Conservation (phyloP, 2,797 vertebrate species). For the Micromesistius poutassou region DNA sequence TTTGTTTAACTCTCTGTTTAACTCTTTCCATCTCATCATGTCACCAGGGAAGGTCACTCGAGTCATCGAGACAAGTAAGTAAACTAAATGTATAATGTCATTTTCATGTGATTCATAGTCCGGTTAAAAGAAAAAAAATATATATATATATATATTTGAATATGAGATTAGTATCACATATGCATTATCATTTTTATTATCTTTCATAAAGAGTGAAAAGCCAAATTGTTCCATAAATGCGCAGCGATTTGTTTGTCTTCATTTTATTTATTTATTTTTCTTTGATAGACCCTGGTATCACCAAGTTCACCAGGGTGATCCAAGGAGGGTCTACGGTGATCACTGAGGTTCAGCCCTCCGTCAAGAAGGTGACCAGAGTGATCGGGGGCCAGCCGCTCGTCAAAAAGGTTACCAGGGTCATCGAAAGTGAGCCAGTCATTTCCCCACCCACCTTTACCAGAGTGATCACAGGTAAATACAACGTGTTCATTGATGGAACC, state of each 20-base stretch:
- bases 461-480: slow-evolving; percentile 55
- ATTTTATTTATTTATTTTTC: background rate
- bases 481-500: background rate
- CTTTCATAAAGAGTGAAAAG: background rate
- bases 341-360: slow-evolving; percentile 68
- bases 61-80: slow-evolving; percentile 61
- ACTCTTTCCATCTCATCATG: slow-evolving; percentile 27
- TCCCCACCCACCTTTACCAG: slow-evolving; percentile 82
- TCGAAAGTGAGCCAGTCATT: slow-evolving; percentile 65
- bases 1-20: background rate
- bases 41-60: slow-evolving; percentile 59
- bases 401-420: slow-evolving; percentile 77
- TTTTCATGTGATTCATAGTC: background rate
- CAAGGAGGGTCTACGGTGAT: slow-evolving; percentile 71
- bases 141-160: slow-evolving; percentile 18
- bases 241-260: background rate
- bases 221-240: background rate
- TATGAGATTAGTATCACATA: slow-evolving; percentile 33
- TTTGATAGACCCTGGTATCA: slow-evolving; percentile 43
- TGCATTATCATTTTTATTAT: background rate
- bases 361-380: slow-evolving; percentile 78
- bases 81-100: slow-evolving; percentile 23
- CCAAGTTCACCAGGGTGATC: slow-evolving; percentile 70
- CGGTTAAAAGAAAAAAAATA: background rate
- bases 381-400: slow-evolving; percentile 62